Base-by-base conservation (phyloP, 2,797 vertebrate species). In the Macropus fuliginosus region DNA sequence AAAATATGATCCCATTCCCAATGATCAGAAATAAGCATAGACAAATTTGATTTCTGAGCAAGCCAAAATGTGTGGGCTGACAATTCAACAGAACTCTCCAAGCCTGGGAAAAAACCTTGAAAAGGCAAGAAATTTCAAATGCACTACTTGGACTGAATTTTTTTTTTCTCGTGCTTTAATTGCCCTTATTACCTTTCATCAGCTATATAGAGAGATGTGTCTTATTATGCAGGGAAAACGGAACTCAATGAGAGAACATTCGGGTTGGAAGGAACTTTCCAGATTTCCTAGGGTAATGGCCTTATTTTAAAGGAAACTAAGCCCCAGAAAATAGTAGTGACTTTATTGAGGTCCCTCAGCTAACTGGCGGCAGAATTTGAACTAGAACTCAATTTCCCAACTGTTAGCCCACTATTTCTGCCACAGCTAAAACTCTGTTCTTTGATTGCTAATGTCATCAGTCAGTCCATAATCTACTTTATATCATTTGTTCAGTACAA, bases 31-130 rank as follows among this genome's bases (percentile, higher is more conserved):
- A 54, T 92, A 93, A 96, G 34, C 66, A 11, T 27, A 92, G 92
- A 94, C 90, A 96, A 94, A 96, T 95, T 28, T 95, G 54, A 95
- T 96, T 96, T 96, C 66, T 95, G 89, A 62, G 14, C 24, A 91
- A 95, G 91, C 52, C 28, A 54, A 54, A 54, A 55, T 95, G 1
- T 89, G 91, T 92, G 8, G 91, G 31, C 56, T 95, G 24, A 59
- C 62, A 96, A 97, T 40, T 54, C 50, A 91, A 91, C 34, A 54
- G 31, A 91, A 91, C 40, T 81, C 66, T 54, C 90, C 81, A 91
- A 96, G 62, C 50, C 50, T 89, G 92, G 91, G 92, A 59, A 21
- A 74, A 5, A 5, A 3, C 55, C 90, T 93, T 56, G 66, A 93
- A 56, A 56, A 81, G 46, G 18, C 66, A 94, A 94, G 8, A 94